Evolutionary conservation across 2,113 vertebrate species (phyloP).

Genomic region (Stomatorhinus ivindoensis): DNA sequence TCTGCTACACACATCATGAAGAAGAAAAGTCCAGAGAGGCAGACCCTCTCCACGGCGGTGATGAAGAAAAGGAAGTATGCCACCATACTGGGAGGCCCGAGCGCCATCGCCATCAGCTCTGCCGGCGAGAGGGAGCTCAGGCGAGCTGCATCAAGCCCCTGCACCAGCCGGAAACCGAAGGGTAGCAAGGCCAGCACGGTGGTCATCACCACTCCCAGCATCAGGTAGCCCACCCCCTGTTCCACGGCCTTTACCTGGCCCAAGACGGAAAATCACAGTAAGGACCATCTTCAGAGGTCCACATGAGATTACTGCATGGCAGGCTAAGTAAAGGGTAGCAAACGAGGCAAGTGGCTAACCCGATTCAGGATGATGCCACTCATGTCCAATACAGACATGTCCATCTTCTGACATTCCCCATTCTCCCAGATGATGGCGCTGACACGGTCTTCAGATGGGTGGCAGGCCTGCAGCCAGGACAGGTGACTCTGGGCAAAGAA

Average conservation of each 20-base stretch:
- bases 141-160: slow-evolving; percentile 63
- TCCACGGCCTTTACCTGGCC: slow-evolving; percentile 83
- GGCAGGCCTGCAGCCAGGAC: slow-evolving; percentile 89
- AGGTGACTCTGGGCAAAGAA: slow-evolving; percentile 67
- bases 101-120: slow-evolving; percentile 64
- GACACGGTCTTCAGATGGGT: slow-evolving; percentile 84
- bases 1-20: slow-evolving; percentile 99
- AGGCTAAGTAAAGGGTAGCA: not conserved
- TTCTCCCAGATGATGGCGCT: slow-evolving; percentile 96
- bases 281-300: not conserved
- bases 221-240: slow-evolving; percentile 84
- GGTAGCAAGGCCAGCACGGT: slow-evolving; percentile 74
- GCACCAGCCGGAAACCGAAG: slow-evolving; percentile 74
- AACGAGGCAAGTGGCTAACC: slow-evolving; percentile 53
- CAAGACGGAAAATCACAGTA: slow-evolving; percentile 12
- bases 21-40: slow-evolving; percentile 89
- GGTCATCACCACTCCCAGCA: slow-evolving; percentile 78
- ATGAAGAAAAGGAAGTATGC: slow-evolving; percentile 66
- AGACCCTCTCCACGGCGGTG: slow-evolving; percentile 78
- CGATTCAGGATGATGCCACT: slow-evolving; percentile 91
- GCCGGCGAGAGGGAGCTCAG: slow-evolving; percentile 57
- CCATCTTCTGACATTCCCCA: slow-evolving; percentile 93
- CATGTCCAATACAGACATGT: slow-evolving; percentile 96
- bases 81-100: slow-evolving; percentile 54
- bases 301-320: not conserved